Evolutionary conservation across 2,888 invertebrate species (phyloP).

Genomic region (Oxycera nigricornis): DNA sequence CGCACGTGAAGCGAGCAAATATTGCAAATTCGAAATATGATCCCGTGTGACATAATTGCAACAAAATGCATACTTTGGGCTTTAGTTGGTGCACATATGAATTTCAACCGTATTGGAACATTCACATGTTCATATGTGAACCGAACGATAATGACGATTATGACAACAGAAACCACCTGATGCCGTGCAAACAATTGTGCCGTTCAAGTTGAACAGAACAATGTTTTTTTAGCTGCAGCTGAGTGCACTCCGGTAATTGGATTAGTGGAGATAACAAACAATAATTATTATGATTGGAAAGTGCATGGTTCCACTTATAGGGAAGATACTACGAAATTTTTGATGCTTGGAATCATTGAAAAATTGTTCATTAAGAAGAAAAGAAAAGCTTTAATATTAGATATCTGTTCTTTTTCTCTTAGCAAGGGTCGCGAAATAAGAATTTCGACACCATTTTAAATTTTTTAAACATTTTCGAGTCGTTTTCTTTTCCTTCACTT

Average conservation of each 20-base stretch:
- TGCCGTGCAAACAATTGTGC: constrained; percentile 1
- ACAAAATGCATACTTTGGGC: background rate
- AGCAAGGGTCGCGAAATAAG: no score
- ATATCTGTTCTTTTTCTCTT: no score
- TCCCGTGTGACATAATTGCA: constrained; percentile 28
- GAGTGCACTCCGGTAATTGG: constrained; percentile 8
- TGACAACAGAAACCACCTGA: constrained; percentile 3
- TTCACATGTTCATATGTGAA: background rate
- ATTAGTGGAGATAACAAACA: constrained; percentile 12
- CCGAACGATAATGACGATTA: no score
- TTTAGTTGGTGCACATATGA: background rate
- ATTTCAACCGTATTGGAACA: background rate
- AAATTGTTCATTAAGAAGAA: no score
- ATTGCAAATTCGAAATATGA: constrained; percentile 14
- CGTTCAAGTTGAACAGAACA: background rate
- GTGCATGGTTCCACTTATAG: background rate
- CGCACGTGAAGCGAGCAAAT: background rate
- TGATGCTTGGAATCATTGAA: no score
- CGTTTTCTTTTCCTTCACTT: no score
- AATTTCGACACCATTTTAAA: no score
- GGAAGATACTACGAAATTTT: no score
- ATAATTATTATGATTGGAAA: constrained; percentile 11
- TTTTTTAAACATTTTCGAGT: no score
- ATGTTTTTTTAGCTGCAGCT: background rate
- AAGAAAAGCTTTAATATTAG: no score